Percentiles rank a stretch among this genome's conserved stretches.
Evolutionary conservation across 2,888 invertebrate species (phyloP).

Genomic region (Erynnis tages): DNA sequence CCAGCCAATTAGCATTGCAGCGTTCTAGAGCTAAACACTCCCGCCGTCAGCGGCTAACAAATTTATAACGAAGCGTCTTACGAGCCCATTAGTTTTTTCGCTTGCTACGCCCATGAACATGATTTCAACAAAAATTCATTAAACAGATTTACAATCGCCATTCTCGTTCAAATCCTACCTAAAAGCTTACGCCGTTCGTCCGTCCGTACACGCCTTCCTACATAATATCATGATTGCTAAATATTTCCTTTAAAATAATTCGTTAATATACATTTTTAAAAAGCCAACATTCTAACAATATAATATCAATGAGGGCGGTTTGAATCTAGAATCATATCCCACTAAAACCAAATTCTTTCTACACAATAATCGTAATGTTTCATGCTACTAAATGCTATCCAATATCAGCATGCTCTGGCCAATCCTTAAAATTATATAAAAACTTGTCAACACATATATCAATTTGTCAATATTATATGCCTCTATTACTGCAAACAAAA

Average conservation of each 20-base stretch:
- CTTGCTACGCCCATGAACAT: background rate
- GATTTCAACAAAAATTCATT: background rate
- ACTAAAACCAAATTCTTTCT: conserved; percentile 2
- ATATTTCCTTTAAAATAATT: conserved; percentile 5
- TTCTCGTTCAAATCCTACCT: background rate
- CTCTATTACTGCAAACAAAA: no score
- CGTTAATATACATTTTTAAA: background rate
- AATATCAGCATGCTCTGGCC: background rate
- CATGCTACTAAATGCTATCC: background rate
- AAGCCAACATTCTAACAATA: background rate
- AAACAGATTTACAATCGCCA: background rate
- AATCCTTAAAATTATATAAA: background rate
- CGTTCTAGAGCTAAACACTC: no score
- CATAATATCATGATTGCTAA: conserved; percentile 3
- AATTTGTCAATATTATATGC: no score
- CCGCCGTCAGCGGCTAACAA: no score
- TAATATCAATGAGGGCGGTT: no score
- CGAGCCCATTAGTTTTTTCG: background rate
- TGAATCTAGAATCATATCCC: background rate
- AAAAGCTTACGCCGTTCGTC: background rate
- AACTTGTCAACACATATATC: background rate
- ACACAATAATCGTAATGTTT: background rate
- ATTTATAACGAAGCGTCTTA: no score
- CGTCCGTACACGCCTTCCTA: background rate
- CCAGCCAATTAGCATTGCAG: no score